Percentiles rank a stretch among this genome's conserved stretches.
Evolutionary conservation across 2,888 invertebrate species (phyloP).

Genomic region (Lasioglossum zephyrum): DNA sequence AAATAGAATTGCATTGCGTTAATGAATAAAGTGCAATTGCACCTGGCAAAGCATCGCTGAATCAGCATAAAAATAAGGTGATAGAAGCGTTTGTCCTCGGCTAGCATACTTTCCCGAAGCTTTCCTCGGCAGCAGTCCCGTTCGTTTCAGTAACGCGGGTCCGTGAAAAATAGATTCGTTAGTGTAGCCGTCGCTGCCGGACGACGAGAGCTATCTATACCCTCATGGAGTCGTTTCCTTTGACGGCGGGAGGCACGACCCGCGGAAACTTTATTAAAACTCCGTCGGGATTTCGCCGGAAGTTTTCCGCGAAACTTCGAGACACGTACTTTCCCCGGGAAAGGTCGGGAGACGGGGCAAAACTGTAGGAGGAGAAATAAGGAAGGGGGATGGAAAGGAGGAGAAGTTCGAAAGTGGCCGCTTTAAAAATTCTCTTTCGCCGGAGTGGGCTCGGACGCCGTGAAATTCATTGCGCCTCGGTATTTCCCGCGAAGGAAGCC

Average conservation of each 20-base stretch:
- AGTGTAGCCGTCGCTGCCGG: slow-evolving; percentile 4
- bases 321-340: slow-evolving; percentile 41
- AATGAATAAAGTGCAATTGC: too few species aligned
- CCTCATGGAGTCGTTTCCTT: slow-evolving; percentile 25
- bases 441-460: slow-evolving; percentile 36
- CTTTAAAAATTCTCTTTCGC: slow-evolving; percentile 56
- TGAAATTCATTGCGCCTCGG: slow-evolving; percentile 45
- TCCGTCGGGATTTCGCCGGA: slow-evolving; percentile 37
- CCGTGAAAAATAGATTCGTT: slow-evolving; percentile 7
- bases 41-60: too few species aligned
- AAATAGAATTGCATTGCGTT: too few species aligned
- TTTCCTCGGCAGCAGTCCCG: background rate
- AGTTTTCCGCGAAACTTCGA: slow-evolving; percentile 42
- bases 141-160: background rate
- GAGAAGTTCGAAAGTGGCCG: slow-evolving; percentile 48
- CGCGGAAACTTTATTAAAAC: slow-evolving; percentile 58
- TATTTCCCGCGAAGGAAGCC: slow-evolving; percentile 12
- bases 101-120: background rate
- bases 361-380: background rate
- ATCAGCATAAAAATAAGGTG: too few species aligned
- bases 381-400: background rate
- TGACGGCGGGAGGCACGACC: slow-evolving; percentile 20
- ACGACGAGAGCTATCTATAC: slow-evolving; percentile 25
- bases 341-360: background rate
- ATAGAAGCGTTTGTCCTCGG: background rate